A percentile compares a stretch with the other conserved stretches of the same genome.
phyloP scores from a whole-genome alignment of 2,113 vertebrate genomes.

The Glaucomys volans region DNA sequence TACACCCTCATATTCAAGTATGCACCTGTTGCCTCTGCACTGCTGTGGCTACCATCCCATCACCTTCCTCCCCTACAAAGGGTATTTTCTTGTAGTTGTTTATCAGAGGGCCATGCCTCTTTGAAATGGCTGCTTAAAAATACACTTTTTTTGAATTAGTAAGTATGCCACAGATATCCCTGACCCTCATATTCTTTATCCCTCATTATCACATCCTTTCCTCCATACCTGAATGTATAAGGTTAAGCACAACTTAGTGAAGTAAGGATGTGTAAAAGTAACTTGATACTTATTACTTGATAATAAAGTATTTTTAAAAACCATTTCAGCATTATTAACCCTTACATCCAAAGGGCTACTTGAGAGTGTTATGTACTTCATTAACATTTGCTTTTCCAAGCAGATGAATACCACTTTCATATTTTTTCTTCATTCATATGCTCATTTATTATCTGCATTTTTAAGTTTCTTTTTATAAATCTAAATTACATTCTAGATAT shows the following conservation, averaged over 20 bases:
- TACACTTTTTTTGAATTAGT: background rate
- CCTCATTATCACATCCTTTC: background rate
- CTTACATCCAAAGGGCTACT: background rate
- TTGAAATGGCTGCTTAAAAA: slow-evolving; percentile 40
- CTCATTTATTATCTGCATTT: background rate
- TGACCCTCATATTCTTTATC: slow-evolving; percentile 15
- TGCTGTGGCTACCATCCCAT: background rate
- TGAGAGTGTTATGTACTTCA: background rate
- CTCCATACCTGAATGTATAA: slow-evolving; percentile 36
- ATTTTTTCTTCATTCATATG: slow-evolving; percentile 42
- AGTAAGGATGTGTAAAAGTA: background rate
- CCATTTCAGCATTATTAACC: background rate
- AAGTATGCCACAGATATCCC: background rate
- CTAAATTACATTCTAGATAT: background rate
- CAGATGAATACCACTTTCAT: background rate
- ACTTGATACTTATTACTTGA: no score
- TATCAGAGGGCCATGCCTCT: background rate
- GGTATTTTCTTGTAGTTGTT: background rate
- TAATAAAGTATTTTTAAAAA: background rate
- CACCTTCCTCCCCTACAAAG: background rate
- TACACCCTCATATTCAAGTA: rapidly evolving
- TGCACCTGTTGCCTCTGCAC: background rate
- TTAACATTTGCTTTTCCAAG: slow-evolving; percentile 12
- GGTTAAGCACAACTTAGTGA: slow-evolving; percentile 7
- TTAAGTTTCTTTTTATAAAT: background rate